phyloP scores from a whole-genome alignment of 2,113 vertebrate species.

The Anolis sagrei region DNA sequence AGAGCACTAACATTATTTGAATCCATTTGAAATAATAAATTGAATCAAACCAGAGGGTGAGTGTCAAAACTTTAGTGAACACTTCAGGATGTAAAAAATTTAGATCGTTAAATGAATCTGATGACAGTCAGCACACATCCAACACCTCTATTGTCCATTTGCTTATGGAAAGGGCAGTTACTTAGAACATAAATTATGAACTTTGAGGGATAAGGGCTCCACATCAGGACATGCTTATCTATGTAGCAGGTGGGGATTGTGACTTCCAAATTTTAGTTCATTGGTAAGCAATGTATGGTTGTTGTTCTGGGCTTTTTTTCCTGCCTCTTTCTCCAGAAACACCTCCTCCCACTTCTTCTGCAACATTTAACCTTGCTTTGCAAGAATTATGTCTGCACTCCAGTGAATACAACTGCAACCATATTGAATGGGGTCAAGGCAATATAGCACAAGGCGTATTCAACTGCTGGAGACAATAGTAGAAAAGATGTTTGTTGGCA shows the following conservation, averaged over 20 bases:
- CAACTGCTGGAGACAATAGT: neutral
- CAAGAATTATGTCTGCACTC: neutral
- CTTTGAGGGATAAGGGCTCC: neutral
- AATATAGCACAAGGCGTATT: neutral
- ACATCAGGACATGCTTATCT: neutral
- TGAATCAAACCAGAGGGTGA: too few species aligned
- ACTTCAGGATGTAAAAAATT: too few species aligned
- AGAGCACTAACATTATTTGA: too few species aligned
- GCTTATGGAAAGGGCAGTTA: conserved; percentile 19
- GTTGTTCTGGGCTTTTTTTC: neutral
- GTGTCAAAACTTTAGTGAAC: too few species aligned
- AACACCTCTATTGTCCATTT: conserved; percentile 21
- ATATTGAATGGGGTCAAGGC: neutral
- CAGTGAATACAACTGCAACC: neutral
- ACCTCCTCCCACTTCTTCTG: neutral
- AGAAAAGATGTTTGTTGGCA: neutral
- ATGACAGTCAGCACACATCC: neutral
- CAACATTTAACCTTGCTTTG: neutral
- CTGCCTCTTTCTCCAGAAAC: too few species aligned
- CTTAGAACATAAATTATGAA: conserved; percentile 24
- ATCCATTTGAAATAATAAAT: too few species aligned
- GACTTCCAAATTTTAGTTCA: neutral
- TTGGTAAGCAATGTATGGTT: neutral
- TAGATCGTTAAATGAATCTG: too few species aligned
- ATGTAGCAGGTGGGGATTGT: neutral